phyloP scores from a whole-genome alignment of 2,797 vertebrate genomes.

The Triplophysa bombifrons region DNA sequence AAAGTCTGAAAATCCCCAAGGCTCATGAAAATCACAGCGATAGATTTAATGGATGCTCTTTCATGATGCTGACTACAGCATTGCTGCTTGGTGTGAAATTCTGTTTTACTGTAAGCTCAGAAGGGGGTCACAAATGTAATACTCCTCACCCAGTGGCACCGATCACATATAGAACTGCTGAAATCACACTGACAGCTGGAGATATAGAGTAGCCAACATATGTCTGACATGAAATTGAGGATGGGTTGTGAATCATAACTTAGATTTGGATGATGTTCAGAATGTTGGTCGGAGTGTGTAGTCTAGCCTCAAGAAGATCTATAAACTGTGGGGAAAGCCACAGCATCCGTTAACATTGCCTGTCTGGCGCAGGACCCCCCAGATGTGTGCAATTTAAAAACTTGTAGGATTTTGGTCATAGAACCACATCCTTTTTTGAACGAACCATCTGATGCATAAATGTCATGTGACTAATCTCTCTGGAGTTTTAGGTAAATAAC shows the following conservation, averaged over 20 bases:
- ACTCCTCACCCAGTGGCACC: background rate
- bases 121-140: slow-evolving; percentile 15
- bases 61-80: slow-evolving; percentile 56
- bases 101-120: slow-evolving; percentile 37
- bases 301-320: background rate
- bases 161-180: slow-evolving; percentile 11
- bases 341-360: background rate
- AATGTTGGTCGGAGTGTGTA: background rate
- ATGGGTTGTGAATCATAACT: background rate
- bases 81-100: slow-evolving; percentile 53
- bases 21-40: slow-evolving; percentile 62
- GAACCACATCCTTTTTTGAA: too few species aligned
- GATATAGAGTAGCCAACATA: slow-evolving; percentile 1
- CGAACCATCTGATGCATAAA: too few species aligned
- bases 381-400: too few species aligned
- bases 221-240: slow-evolving; percentile 2
- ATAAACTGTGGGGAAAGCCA: background rate
- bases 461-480: too few species aligned
- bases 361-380: too few species aligned
- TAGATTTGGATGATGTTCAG: background rate
- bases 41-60: slow-evolving; percentile 56
- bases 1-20: slow-evolving; percentile 57
- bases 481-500: too few species aligned
- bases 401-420: too few species aligned
- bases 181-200: slow-evolving; percentile 30